Evolutionary conservation across 1,140 invertebrate species (phyloP).

Genomic region (Monomorium pharaonis): DNA sequence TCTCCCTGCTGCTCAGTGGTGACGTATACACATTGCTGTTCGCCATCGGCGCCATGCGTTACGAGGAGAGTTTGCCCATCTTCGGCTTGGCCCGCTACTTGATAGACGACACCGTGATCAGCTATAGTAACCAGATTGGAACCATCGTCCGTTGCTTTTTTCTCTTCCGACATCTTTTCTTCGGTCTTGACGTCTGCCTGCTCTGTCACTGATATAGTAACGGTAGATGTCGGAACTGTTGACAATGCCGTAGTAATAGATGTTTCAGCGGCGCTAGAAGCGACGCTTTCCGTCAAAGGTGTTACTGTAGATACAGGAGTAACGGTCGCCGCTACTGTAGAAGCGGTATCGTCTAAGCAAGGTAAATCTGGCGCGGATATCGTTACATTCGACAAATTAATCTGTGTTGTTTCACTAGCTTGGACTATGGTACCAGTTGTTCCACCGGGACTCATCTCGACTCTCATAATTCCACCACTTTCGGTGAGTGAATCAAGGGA

Average conservation of each 20-base stretch:
- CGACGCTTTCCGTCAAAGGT: conserved; percentile 35
- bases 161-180: conserved; percentile 74
- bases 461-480: conserved; percentile 88
- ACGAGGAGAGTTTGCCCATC: conserved; percentile 90
- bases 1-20: conserved; percentile 88
- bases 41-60: conserved; percentile 88
- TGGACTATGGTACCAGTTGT: conserved; percentile 88
- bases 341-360: conserved; percentile 79
- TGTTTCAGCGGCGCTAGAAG: neutral
- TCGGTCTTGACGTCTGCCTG: conserved; percentile 69
- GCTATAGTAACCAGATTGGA: conserved; percentile 85
- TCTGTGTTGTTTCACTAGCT: conserved; percentile 79
- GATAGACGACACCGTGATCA: conserved; percentile 86
- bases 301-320: conserved; percentile 32
- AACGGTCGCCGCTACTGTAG: conserved; percentile 36
- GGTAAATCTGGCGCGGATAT: conserved; percentile 84
- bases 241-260: conserved; percentile 44
- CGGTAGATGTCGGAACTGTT: conserved; percentile 57
- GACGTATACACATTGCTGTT: conserved; percentile 90
- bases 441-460: conserved; percentile 89
- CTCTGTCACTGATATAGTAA: conserved; percentile 43
- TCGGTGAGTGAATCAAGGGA: conserved; percentile 84
- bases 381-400: conserved; percentile 78
- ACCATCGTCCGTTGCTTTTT: conserved; percentile 73
- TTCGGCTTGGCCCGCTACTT: conserved; percentile 91